Evolutionary conservation across 2,113 vertebrate species (phyloP), one percentile per base, ranked within the genome.

Genomic region (Ellobius talpinus): DNA sequence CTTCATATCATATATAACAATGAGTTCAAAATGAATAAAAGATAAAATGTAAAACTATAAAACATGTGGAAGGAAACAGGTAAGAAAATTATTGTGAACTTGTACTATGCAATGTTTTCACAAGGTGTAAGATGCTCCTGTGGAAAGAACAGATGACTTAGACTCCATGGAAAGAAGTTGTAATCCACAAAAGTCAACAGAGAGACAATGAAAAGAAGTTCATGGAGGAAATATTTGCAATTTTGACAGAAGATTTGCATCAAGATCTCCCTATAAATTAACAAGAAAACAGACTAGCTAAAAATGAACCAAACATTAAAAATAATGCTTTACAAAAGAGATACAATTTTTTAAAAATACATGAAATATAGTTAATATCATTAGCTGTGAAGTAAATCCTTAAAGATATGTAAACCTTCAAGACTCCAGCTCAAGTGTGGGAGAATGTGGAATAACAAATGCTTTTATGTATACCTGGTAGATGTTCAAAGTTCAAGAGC

Each of bases 201-300:
- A 63, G 31, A 82, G 14, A 92, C 86, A 95, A 68, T 50, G 65
- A 90, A 73, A 66, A 65, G 9, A 39, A 65, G 70, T 33, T 77
- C 7, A 72, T 42, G 29, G 23, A 70, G 36, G 21, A 82, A 82
- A 39, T 82, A 39, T 39, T 82, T 58, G 21, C 36, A 61, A 24
- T 39, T 81, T 24, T 39, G 21, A 14, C 5, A 61, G 36, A 82
- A 11, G 52, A 61, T 23, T 61, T 82, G 11, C 8, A 39, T 26
- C 19, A 87, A 90, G 7, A 77, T 16, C 2, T 90, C 50, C 36
- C 12, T 93, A 39, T 5, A 90, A 72, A 12, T 93, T n/a, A 90
- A 63, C 42, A 74, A 89, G 91, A 78, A 72, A 81, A 85, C 26
- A 73, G n/a, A 19, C 3, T 85, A 94, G 55, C 19, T 96, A 82